phyloP scores from a whole-genome alignment of 2,113 vertebrate genomes.

The Pipa parva region DNA sequence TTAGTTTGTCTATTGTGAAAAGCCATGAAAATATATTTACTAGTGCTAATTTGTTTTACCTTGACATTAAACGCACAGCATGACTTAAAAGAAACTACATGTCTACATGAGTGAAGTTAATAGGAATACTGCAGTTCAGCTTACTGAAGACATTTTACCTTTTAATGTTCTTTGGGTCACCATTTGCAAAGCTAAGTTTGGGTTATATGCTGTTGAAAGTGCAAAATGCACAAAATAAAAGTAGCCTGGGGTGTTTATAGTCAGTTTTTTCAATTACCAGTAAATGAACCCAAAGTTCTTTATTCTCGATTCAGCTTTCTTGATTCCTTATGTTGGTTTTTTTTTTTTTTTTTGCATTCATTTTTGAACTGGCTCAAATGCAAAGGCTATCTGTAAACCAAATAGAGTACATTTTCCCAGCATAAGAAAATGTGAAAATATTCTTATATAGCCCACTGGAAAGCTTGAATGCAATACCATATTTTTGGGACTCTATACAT shows the following conservation, averaged over 20 bases:
- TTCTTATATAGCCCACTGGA: too few species aligned
- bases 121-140: conserved; percentile 18
- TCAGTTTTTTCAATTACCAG: conserved; percentile 18
- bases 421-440: too few species aligned
- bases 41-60: not conserved
- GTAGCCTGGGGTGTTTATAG: conserved; percentile 37
- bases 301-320: conserved; percentile 33
- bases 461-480: too few species aligned
- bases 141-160: conserved; percentile 29
- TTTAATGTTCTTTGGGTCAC: conserved; percentile 32
- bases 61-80: not conserved
- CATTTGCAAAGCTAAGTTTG: conserved; percentile 34
- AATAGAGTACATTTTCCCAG: conserved; percentile 4
- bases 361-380: conserved; percentile 30
- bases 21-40: not conserved
- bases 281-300: conserved; percentile 31
- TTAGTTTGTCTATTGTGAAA: not conserved
- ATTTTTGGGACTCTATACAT: too few species aligned
- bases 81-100: conserved; percentile 3
- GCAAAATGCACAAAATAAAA: conserved; percentile 36
- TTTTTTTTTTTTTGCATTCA: not conserved
- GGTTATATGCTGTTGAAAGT: conserved; percentile 41
- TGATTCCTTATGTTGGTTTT: conserved; percentile 29
- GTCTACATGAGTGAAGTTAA: conserved; percentile 21
- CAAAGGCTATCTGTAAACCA: conserved; percentile 8